Percentiles rank a stretch among this genome's conserved stretches.
These are phyloP conservation scores for Spisula subtruncata DNA, from an alignment of 2,888 invertebrate genomes.

Conservation along the genomic window DNA sequence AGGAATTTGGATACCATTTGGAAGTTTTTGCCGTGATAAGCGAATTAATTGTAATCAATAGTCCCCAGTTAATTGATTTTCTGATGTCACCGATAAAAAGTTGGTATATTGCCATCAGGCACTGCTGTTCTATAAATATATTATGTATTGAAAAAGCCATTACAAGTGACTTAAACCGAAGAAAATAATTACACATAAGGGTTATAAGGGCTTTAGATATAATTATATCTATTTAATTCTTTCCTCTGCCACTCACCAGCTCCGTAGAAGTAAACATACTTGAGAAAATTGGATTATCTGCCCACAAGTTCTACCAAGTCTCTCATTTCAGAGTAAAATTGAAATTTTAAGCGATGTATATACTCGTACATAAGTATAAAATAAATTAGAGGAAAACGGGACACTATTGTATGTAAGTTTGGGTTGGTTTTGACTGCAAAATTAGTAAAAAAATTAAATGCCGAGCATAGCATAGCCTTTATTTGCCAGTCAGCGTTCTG, in stretches of 20 bases:
- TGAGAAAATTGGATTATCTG: slow-evolving; percentile 2
- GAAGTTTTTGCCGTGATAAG: neutral
- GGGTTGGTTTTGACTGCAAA: no score
- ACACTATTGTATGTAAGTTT: no score
- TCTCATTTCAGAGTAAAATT: neutral
- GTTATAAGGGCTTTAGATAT: slow-evolving; percentile 15
- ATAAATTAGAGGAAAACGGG: no score
- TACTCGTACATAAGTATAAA: no score
- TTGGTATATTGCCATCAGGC: neutral
- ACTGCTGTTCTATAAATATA: neutral
- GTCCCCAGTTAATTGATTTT: neutral
- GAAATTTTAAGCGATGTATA: neutral
- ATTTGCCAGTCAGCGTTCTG: no score
- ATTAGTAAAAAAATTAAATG: no score
- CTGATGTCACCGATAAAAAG: neutral
- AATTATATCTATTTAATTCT: slow-evolving; percentile 14
- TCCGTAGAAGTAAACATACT: neutral
- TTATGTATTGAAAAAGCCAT: slow-evolving; percentile 12
- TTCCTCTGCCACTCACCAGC: neutral
- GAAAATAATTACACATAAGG: slow-evolving; percentile 21
- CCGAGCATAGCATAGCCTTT: no score
- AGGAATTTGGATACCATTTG: neutral
- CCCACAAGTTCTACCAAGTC: slow-evolving; percentile 2
- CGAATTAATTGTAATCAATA: slow-evolving; percentile 19
- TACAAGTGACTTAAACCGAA: neutral